Percentiles rank a stretch among this genome's conserved stretches.
These are phyloP conservation scores for Physeter macrocephalus DNA, from an alignment of 2,113 vertebrate genomes.

Conservation along the genomic window DNA sequence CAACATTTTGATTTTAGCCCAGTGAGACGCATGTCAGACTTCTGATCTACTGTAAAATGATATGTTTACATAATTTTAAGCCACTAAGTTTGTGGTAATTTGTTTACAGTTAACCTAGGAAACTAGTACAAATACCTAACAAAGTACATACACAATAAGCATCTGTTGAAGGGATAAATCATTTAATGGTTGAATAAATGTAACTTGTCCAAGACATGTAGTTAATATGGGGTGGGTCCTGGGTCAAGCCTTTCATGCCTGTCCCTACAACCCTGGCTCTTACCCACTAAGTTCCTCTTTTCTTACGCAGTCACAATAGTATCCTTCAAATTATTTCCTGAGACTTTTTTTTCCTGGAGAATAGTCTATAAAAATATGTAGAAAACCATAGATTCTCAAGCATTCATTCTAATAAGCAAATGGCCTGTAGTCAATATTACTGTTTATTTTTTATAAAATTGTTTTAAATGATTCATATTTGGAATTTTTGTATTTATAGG, in stretches of 20 bases:
- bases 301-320: not conserved
- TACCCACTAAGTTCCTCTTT: not conserved
- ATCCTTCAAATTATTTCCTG: not conserved
- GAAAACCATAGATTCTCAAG: not conserved
- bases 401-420: not conserved
- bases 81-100: not conserved
- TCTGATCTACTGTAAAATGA: not conserved
- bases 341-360: not conserved
- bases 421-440: not conserved
- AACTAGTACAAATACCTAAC: not conserved
- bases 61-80: not conserved
- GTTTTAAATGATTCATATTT: not conserved
- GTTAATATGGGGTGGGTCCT: not conserved
- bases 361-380: not conserved
- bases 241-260: not conserved
- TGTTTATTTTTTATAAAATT: not conserved
- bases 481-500: not conserved
- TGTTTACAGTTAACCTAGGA: not conserved
- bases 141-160: not conserved
- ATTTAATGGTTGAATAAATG: not conserved
- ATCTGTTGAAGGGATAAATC: not conserved
- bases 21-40: not conserved
- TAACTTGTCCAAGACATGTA: not conserved
- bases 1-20: not conserved
- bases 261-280: not conserved